Evolutionary conservation across 2,797 vertebrate species (phyloP).

Genomic region (Remorina albescens): DNA sequence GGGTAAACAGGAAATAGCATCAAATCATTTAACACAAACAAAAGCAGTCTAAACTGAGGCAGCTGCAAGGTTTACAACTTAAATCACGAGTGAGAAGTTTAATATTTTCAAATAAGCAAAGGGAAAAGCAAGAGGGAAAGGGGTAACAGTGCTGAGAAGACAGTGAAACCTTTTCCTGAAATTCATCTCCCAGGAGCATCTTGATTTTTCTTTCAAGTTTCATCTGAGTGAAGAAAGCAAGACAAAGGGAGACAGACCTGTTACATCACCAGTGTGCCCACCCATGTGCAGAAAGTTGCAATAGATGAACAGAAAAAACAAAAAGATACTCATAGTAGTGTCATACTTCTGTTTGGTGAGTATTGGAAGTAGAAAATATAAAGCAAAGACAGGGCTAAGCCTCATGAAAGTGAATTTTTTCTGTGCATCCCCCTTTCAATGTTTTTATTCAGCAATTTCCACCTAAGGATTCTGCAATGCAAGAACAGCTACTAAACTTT

Average conservation of each 20-base stretch:
- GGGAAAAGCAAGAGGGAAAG: not conserved
- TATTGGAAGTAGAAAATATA: not conserved
- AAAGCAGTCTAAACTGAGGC: not conserved
- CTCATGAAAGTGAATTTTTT: not conserved
- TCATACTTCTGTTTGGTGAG: not conserved
- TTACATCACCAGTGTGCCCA: slow-evolving; percentile 77
- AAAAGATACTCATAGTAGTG: not conserved
- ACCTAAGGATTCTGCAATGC: not conserved
- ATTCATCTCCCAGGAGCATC: slow-evolving; percentile 89
- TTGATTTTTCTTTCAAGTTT: slow-evolving; percentile 90
- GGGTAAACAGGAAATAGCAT: not conserved
- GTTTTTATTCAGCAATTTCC: not conserved
- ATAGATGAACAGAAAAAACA: not conserved
- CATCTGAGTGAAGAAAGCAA: slow-evolving; percentile 83
- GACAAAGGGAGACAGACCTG: slow-evolving; percentile 40
- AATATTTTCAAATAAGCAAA: slow-evolving; percentile 5
- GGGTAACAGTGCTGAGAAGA: slow-evolving; percentile 25
- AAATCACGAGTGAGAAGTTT: slow-evolving; percentile 5
- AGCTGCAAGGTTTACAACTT: not conserved
- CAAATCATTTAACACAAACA: slow-evolving; percentile 3
- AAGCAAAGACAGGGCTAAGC: not conserved
- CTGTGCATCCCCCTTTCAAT: not conserved
- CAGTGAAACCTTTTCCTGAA: slow-evolving; percentile 89
- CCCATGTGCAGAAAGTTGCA: slow-evolving; percentile 52
- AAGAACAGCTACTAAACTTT: not conserved